Percentiles rank a stretch among this genome's conserved stretches.
Conservation (phyloP, 2,888 invertebrate genomes). For the Magallana nippona region DNA sequence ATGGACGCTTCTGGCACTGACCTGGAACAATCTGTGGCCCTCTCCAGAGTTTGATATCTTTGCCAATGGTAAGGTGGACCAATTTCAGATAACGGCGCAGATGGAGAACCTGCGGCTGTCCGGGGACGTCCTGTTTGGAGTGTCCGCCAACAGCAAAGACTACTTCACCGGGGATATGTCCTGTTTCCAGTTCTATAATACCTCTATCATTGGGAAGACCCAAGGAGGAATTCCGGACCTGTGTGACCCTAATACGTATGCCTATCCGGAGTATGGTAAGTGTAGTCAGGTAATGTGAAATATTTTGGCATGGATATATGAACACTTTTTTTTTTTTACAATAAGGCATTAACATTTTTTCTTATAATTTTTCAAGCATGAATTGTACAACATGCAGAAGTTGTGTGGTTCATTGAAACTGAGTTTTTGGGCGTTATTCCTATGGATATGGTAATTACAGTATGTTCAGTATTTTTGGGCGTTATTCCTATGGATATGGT, state of each 20-base stretch:
- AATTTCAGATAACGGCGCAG: neutral
- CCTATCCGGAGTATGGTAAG: no score
- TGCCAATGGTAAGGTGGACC: neutral
- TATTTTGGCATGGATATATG: no score
- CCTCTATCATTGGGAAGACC: constrained; percentile 3
- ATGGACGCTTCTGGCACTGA: constrained; percentile 22
- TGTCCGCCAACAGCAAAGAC: neutral
- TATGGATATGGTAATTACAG: no score
- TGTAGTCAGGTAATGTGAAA: no score
- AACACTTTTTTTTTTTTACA: no score
- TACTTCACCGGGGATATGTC: constrained; percentile 9
- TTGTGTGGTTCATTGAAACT: no score
- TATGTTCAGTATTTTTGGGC: no score
- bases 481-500: no score
- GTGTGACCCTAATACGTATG: constrained; percentile 1
- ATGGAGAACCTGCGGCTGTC: neutral
- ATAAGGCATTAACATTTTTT: no score
- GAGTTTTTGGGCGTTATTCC: no score
- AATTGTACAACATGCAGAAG: no score
- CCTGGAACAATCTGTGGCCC: constrained; percentile 17
- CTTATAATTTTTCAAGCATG: no score
- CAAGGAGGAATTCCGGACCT: neutral
- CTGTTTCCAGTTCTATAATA: constrained; percentile 33
- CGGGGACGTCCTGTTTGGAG: constrained; percentile 13
- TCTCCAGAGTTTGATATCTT: neutral